phyloP scores from a whole-genome alignment of 2,888 invertebrate genomes.

The Furcula furcula region DNA sequence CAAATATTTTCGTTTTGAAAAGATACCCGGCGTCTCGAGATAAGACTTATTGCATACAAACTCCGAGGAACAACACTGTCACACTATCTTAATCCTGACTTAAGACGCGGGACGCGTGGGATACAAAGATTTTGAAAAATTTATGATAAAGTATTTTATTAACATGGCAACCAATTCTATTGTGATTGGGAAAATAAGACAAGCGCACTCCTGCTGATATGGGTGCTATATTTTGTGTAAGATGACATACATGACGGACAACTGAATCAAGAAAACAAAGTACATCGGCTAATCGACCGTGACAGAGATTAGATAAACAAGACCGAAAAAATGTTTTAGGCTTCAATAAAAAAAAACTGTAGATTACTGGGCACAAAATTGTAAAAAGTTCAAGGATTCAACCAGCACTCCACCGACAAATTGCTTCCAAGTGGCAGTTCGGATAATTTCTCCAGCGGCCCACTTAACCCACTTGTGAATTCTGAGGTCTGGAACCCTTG shows the following conservation, averaged over 20 bases:
- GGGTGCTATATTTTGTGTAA: no score
- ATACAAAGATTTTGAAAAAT: constrained; percentile 19
- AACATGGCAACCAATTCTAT: no score
- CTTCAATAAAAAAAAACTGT: neutral
- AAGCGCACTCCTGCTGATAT: no score
- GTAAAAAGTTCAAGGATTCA: constrained; percentile 27
- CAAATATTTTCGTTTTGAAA: constrained; percentile 60
- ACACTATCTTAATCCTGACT: constrained; percentile 53
- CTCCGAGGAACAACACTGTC: constrained; percentile 41
- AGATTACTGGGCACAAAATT: neutral
- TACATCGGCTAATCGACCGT: neutral
- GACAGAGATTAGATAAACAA: neutral
- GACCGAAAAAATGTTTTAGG: neutral
- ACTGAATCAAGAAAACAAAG: no score
- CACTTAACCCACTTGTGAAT: constrained; percentile 26
- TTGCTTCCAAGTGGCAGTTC: constrained; percentile 47
- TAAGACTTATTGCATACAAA: constrained; percentile 46
- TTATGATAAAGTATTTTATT: no score
- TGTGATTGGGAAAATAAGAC: no score
- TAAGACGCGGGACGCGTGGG: constrained; percentile 24
- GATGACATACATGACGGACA: no score
- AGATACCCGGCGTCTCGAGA: constrained; percentile 46
- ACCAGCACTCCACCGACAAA: constrained; percentile 30
- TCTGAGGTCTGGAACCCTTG: constrained; percentile 14
- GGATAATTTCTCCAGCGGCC: constrained; percentile 39